Base-by-base conservation (phyloP, 2,888 invertebrate species). In the Cordilura impudica region DNA sequence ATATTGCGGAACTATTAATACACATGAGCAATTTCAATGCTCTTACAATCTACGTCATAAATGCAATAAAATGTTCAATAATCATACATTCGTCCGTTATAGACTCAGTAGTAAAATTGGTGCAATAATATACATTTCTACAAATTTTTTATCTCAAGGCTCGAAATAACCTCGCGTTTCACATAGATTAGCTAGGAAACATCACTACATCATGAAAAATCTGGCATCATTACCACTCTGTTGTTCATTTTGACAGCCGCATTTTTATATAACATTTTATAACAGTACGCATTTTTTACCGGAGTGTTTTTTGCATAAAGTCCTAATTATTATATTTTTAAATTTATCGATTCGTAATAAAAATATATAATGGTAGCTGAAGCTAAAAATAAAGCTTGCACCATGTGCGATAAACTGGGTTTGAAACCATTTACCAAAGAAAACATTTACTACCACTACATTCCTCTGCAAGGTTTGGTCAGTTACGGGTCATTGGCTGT, bases 401-500 rank as follows among this genome's bases (percentile, higher is more conserved):
- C 86, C 7, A 77, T 89, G 69, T 89, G 90, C 80, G 85, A 87
- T 8, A 88, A 87, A 79, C 81, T 88, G 26, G 90, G 89, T 82
- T 84, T 95, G 65, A 94, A 93, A 86, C 94, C 95, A 14, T 90
- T 95, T 74, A 95, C 93, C 60, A 92, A 91, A 86, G 92, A 94
- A 82, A 95, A 94, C 90, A 91, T 95, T 75, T 90, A 93, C 26
- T 94, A 92, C 89, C 94, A 95, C 88, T 96, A 96, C 90, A 91
- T 93, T 83, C 96, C 96, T 47, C 87, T 94, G 66, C 93, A 94
- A 90, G 96, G 96, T 54, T 91, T 94, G 60, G 91, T 85, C 16
- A 94, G 95, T 88, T 96, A 96, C 89, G 93, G 94, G 85, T 93
- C 94, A 43, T 91, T 96, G 63, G 94, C 96, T 54, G 91, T 96